These are phyloP conservation scores for Etheostoma perlongum DNA, from an alignment of 2,797 vertebrate genomes.

Conservation along the genomic window DNA sequence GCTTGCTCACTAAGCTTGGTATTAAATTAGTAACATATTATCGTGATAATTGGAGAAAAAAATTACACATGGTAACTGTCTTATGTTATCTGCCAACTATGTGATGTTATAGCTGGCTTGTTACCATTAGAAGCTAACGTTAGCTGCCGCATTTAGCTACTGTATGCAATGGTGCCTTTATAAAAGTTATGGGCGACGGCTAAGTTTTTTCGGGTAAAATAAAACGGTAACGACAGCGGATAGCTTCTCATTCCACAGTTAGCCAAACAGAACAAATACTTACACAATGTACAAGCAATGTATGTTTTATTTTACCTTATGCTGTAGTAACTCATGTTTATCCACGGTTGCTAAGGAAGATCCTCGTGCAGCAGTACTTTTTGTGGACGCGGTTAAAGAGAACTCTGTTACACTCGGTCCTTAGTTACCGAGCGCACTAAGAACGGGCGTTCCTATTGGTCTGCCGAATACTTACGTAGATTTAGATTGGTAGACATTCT, in stretches of 20 bases:
- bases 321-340: slow-evolving; percentile 90
- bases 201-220: slow-evolving; percentile 45
- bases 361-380: slow-evolving; percentile 66
- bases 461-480: neutral
- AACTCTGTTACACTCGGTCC: slow-evolving; percentile 64
- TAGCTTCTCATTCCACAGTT: neutral
- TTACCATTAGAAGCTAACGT: slow-evolving; percentile 62
- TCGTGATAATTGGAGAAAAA: neutral
- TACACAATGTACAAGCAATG: neutral
- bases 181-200: slow-evolving; percentile 74
- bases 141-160: slow-evolving; percentile 46
- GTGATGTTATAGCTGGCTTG: slow-evolving; percentile 28
- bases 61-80: neutral
- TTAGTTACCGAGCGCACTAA: slow-evolving; percentile 78
- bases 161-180: slow-evolving; percentile 44
- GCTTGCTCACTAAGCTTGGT: neutral
- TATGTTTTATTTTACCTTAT: slow-evolving; percentile 80
- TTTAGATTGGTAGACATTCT: slow-evolving; percentile 62
- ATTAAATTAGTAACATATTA: neutral
- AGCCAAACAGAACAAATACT: neutral
- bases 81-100: neutral
- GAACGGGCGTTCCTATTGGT: slow-evolving; percentile 76
- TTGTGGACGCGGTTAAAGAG: slow-evolving; percentile 51
- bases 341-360: slow-evolving; percentile 86
- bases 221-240: slow-evolving; percentile 1